Percentiles rank a stretch among this genome's conserved stretches.
These are phyloP conservation scores for Cecropterus lyciades DNA, from an alignment of 1,140 invertebrate genomes.

Conservation along the genomic window DNA sequence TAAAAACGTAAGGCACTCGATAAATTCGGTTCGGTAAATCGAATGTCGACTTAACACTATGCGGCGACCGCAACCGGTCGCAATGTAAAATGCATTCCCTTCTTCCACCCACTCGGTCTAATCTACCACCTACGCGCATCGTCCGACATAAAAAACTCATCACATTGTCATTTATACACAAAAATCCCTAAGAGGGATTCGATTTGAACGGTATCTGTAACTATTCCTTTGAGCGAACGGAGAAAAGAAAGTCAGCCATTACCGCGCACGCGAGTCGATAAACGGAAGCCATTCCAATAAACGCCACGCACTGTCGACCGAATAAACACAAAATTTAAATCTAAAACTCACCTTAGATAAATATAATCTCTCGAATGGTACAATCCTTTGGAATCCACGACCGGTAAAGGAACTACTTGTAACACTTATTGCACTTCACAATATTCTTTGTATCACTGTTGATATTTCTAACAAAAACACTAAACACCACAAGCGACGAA, in stretches of 20 bases:
- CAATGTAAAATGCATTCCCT: conserved; percentile 64
- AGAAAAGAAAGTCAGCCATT: conserved; percentile 82
- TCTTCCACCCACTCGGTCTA: conserved; percentile 62
- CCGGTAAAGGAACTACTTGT: conserved; percentile 51
- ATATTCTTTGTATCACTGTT: conserved; percentile 73
- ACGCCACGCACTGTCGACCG: conserved; percentile 65
- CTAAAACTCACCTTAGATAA: conserved; percentile 65
- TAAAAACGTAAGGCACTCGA: conserved; percentile 39
- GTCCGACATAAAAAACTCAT: conserved; percentile 45
- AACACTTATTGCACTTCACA: conserved; percentile 78
- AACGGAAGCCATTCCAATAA: conserved; percentile 80
- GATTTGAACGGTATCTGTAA: conserved; percentile 35
- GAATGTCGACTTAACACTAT: conserved; percentile 44
- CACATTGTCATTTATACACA: conserved; percentile 40
- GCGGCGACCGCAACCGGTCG: conserved; percentile 55
- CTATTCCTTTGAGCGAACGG: conserved; percentile 53
- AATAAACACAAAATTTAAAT: conserved; percentile 37
- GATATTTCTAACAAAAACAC: conserved; percentile 64
- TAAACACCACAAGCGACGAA: conserved; percentile 68
- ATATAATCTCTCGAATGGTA: conserved; percentile 60
- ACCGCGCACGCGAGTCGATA: conserved; percentile 82
- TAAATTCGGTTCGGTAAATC: conserved; percentile 45
- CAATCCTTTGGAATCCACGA: conserved; percentile 78
- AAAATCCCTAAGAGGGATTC: conserved; percentile 35
- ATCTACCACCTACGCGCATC: conserved; percentile 59